phyloP scores from a whole-genome alignment of 2,797 vertebrate genomes.

The Onychomys arenicola region DNA sequence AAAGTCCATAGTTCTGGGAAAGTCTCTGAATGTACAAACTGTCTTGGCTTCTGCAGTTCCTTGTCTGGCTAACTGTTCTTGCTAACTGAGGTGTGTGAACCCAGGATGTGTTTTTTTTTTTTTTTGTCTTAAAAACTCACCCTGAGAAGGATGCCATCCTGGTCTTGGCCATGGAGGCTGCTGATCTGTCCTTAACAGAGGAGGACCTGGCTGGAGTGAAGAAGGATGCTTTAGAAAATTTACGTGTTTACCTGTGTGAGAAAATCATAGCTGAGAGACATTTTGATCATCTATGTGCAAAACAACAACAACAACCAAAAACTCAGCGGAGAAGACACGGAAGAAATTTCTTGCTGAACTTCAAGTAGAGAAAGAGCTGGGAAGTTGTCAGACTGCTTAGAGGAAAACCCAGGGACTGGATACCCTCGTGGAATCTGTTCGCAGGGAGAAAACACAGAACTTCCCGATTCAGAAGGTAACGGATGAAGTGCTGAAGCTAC shows the following conservation, averaged over 20 bases:
- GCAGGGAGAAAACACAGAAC: constrained; percentile 93
- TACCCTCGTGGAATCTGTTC: constrained; percentile 94
- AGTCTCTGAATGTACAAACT: background rate
- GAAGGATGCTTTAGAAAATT: constrained; percentile 90
- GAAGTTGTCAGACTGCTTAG: constrained; percentile 94
- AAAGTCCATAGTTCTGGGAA: background rate
- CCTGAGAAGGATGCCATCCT: background rate
- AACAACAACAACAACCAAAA: constrained; percentile 79
- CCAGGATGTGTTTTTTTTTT: background rate
- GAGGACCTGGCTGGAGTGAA: too few species aligned
- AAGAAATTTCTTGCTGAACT: constrained; percentile 95
- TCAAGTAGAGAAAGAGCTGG: constrained; percentile 94
- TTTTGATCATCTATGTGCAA: constrained; percentile 96
- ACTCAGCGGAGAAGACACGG: constrained; percentile 95
- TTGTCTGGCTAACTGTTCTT: background rate
- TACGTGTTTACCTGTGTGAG: constrained; percentile 95
- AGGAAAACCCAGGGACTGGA: constrained; percentile 97
- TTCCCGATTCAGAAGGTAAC: constrained; percentile 97
- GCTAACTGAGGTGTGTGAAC: background rate
- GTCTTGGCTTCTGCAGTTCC: background rate
- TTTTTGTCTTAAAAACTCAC: background rate
- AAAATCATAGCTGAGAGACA: constrained; percentile 97
- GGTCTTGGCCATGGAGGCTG: too few species aligned
- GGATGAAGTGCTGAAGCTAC: constrained; percentile 95
- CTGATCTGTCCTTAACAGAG: too few species aligned